phyloP scores from a whole-genome alignment of 92 coral and sea anemone genomes.

The Virgularia gustaviana region DNA sequence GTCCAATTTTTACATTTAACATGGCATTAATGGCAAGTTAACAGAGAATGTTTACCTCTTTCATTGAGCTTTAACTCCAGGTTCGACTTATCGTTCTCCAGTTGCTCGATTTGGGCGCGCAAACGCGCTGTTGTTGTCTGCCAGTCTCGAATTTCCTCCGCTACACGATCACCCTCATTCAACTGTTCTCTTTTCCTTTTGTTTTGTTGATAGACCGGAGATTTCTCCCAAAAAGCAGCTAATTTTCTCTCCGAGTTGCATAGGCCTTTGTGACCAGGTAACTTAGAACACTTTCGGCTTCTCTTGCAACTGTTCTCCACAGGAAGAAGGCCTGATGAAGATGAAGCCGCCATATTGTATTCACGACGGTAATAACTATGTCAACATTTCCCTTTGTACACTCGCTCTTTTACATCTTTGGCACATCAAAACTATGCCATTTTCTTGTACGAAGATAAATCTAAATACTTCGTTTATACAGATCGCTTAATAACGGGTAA shows the following conservation, averaged over 20 bases:
- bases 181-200: constrained; percentile 28
- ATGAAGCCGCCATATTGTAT: constrained; percentile 16
- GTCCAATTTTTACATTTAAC: background rate
- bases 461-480: background rate
- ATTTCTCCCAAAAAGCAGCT: constrained; percentile 54
- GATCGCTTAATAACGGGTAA: background rate
- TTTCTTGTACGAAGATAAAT: background rate
- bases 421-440: background rate
- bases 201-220: constrained; percentile 43
- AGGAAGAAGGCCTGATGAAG: constrained; percentile 40
- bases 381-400: background rate
- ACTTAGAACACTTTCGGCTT: constrained; percentile 52
- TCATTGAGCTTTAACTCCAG: background rate
- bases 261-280: constrained; percentile 51
- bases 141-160: background rate
- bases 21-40: background rate
- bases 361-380: background rate
- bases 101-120: background rate
- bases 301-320: constrained; percentile 37
- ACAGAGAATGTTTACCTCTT: background rate
- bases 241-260: constrained; percentile 52
- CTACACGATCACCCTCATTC: background rate
- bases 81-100: background rate
- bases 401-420: background rate
- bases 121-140: background rate